Conservation (phyloP, 2,113 vertebrate genomes). For the Mustela nigripes region DNA sequence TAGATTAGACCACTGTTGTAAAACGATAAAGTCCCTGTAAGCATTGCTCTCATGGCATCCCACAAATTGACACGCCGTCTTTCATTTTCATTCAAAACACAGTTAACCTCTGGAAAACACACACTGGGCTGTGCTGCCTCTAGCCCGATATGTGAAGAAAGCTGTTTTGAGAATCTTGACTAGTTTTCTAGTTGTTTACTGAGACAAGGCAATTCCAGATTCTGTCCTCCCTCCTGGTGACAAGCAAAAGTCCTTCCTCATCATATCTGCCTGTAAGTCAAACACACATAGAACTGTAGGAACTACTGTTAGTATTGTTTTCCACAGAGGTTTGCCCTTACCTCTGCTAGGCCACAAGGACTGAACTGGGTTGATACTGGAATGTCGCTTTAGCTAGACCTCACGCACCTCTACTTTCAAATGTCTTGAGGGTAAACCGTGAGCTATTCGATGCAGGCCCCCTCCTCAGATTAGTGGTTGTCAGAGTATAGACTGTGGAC, state of each 20-base stretch:
- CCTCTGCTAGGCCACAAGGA: constrained; percentile 11
- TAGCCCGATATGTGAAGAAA: constrained; percentile 5
- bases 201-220: constrained; percentile 32
- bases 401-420: constrained; percentile 1
- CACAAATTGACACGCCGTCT: neutral
- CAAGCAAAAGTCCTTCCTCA: constrained; percentile 40
- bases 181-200: constrained; percentile 39
- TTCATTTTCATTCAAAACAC: neutral
- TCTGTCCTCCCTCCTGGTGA: neutral
- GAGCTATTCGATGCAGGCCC: neutral
- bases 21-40: neutral
- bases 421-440: neutral
- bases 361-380: neutral
- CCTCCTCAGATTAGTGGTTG: neutral
- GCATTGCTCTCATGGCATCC: neutral
- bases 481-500: neutral
- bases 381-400: neutral
- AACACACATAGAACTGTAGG: constrained; percentile 10
- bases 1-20: neutral
- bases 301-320: neutral
- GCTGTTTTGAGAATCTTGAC: neutral
- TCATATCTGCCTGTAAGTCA: neutral
- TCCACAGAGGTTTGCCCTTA: neutral
- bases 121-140: neutral
- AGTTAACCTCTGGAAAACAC: neutral